Conservation (phyloP, 2,113 vertebrate genomes). For the Antennarius striatus region DNA sequence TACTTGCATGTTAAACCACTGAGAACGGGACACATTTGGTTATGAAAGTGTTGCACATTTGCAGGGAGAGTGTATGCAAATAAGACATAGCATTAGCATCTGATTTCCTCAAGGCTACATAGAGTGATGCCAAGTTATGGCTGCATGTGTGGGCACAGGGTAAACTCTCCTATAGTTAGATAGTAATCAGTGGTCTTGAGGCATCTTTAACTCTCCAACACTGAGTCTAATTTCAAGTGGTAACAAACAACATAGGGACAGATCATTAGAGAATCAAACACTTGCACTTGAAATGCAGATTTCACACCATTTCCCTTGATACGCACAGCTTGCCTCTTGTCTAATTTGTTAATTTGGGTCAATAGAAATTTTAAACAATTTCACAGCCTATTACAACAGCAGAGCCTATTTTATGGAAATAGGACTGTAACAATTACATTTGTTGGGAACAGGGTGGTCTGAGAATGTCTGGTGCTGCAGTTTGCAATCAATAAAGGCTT, state of each 20-base stretch:
- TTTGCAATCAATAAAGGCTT: conserved; percentile 24
- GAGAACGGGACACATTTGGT: conserved; percentile 33
- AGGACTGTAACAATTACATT: conserved; percentile 59
- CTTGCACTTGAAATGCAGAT: conserved; percentile 8
- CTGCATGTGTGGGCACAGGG: not conserved
- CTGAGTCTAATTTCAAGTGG: conserved; percentile 21
- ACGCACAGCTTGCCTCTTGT: not conserved
- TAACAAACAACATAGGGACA: not conserved
- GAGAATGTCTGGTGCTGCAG: conserved; percentile 4
- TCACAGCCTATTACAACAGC: conserved; percentile 59
- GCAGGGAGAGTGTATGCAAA: conserved; percentile 61
- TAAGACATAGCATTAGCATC: conserved; percentile 51
- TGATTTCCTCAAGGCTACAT: conserved; percentile 26
- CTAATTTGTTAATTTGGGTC: conserved; percentile 20
- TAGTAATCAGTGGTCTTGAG: conserved; percentile 9
- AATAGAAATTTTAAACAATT: conserved; percentile 65
- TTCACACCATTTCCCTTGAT: not conserved
- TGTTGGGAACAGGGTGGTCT: conserved; percentile 37
- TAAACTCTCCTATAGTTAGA: conserved; percentile 10
- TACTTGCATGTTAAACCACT: conserved; percentile 41
- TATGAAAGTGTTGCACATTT: conserved; percentile 52
- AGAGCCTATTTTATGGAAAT: conserved; percentile 65
- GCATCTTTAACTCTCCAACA: conserved; percentile 17
- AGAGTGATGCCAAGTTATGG: conserved; percentile 9
- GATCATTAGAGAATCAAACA: conserved; percentile 19